Conservation (phyloP, 2,797 vertebrate genomes). For the Diglossa cyanea region DNA sequence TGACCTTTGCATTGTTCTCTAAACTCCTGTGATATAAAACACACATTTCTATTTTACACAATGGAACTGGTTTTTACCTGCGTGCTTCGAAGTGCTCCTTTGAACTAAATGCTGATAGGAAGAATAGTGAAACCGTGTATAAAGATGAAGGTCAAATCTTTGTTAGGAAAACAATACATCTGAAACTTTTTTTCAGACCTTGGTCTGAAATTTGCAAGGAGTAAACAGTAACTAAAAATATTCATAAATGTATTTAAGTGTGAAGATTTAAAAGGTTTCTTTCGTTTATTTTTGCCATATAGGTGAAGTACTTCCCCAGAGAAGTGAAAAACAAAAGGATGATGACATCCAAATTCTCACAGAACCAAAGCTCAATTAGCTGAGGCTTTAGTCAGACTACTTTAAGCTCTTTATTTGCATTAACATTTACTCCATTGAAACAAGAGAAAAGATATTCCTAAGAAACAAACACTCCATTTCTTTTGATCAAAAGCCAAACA, state of each 20-base stretch:
- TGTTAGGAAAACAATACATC: background rate
- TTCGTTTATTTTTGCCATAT: background rate
- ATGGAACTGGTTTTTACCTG: background rate
- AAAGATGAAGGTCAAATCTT: conserved; percentile 32
- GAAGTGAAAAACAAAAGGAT: background rate
- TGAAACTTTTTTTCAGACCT: background rate
- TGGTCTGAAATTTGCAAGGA: background rate
- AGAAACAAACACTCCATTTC: background rate
- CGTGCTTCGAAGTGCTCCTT: conserved; percentile 6
- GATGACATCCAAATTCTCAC: background rate
- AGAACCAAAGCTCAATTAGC: background rate
- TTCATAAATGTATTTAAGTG: background rate
- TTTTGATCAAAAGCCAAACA: background rate
- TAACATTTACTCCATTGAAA: conserved; percentile 15
- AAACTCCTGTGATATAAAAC: conserved; percentile 44
- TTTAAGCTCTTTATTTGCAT: background rate
- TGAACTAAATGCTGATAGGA: conserved; percentile 33
- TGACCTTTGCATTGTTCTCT: conserved; percentile 74
- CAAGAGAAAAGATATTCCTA: background rate
- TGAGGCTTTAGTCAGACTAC: background rate
- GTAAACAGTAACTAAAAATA: conserved; percentile 41
- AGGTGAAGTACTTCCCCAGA: background rate
- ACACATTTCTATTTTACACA: conserved; percentile 45
- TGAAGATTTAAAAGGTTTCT: conserved; percentile 5
- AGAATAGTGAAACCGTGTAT: background rate